phyloP scores from a whole-genome alignment of 1,140 invertebrate species.

The Hormaphis cornu region DNA sequence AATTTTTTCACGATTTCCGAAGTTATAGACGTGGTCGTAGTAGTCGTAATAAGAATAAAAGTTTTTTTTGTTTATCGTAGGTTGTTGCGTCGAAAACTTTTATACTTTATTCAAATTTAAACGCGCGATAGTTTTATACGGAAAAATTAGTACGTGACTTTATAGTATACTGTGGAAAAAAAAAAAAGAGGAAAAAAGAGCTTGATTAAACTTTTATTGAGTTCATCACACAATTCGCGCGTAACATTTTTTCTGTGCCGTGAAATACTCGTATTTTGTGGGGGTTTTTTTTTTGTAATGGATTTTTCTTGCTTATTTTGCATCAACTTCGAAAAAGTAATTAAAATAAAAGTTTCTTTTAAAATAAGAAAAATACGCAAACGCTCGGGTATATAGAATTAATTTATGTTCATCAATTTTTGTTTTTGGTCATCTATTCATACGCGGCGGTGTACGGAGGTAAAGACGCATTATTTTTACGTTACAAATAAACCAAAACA shows the following conservation, averaged over 20 bases:
- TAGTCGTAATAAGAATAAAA: not conserved
- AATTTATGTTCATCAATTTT: too few relatives aligned
- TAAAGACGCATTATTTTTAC: too few relatives aligned
- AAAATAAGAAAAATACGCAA: not conserved
- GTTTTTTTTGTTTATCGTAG: not conserved
- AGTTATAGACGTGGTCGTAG: too few relatives aligned
- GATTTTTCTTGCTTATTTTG: not conserved
- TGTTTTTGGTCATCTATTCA: too few relatives aligned
- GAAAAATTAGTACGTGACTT: not conserved
- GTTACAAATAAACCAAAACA: too few relatives aligned
- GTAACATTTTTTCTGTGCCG: not conserved
- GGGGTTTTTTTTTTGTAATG: not conserved
- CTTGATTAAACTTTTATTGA: constrained; percentile 10
- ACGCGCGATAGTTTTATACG: not conserved
- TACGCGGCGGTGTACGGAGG: too few relatives aligned
- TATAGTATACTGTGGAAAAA: not conserved
- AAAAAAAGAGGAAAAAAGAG: not conserved
- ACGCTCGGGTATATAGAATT: not conserved
- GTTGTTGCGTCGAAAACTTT: not conserved
- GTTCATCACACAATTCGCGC: constrained; percentile 19
- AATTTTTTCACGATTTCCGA: too few relatives aligned
- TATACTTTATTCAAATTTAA: constrained; percentile 6
- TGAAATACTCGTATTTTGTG: not conserved
- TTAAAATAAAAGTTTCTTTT: not conserved
- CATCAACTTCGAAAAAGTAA: constrained; percentile 4